Conservation (phyloP, 2,113 vertebrate species). For the Callionymus lyra region DNA sequence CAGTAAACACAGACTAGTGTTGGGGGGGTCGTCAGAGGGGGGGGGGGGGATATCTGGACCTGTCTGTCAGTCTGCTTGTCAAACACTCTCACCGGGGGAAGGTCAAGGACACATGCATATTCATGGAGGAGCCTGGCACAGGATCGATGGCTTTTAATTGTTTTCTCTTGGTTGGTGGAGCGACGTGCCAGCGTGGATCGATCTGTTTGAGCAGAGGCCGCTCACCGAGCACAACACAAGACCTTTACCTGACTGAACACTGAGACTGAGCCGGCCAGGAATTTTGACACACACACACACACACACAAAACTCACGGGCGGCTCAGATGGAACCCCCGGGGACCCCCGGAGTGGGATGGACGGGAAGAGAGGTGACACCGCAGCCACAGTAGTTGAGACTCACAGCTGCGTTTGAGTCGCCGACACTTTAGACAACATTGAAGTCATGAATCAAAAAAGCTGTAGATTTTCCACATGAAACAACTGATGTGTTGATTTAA, state of each 20-base stretch:
- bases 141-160: conserved; percentile 97
- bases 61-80: conserved; percentile 33
- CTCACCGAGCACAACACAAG: conserved; percentile 61
- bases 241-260: conserved; percentile 65
- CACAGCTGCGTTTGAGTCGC: too few relatives aligned
- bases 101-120: conserved; percentile 99
- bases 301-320: conserved; percentile 30
- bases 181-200: conserved; percentile 89
- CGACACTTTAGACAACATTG: not conserved
- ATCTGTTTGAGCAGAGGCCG: conserved; percentile 80
- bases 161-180: conserved; percentile 90
- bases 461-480: too few relatives aligned
- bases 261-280: conserved; percentile 35
- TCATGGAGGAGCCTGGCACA: conserved; percentile 77
- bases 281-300: conserved; percentile 45
- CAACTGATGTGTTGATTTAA: too few relatives aligned
- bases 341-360: conserved; percentile 23
- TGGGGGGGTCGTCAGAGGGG: not conserved
- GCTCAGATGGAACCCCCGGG: conserved; percentile 27
- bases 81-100: conserved; percentile 41
- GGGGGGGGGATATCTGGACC: conserved; percentile 4
- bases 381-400: conserved; percentile 9
- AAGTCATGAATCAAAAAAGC: not conserved
- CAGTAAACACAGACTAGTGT: conserved; percentile 1
- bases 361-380: conserved; percentile 23